Percentiles rank a stretch among this genome's conserved stretches.
Evolutionary conservation across 1,140 invertebrate genomes (phyloP).

Genomic region (Phenacoccus solenopsis): DNA sequence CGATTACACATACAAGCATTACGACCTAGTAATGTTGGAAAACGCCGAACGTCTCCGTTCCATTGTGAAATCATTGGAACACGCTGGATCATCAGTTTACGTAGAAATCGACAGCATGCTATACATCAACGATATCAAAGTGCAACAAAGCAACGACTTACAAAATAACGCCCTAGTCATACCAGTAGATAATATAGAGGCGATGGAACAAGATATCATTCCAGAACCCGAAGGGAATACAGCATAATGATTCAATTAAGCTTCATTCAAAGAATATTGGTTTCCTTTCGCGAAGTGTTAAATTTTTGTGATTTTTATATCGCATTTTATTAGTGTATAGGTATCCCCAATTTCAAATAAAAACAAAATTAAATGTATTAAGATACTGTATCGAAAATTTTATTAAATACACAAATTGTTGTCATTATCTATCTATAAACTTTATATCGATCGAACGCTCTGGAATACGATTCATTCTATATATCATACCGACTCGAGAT

Average conservation of each 20-base stretch:
- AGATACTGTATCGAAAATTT: not conserved
- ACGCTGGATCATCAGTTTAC: not conserved
- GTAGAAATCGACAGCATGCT: not conserved
- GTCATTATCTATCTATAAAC: conserved; percentile 20
- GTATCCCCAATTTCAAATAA: too few species aligned
- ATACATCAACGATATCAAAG: not conserved
- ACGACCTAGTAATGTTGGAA: not conserved
- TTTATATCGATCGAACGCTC: conserved; percentile 24
- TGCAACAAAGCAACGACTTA: not conserved
- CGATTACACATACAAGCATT: not conserved
- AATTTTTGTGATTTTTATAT: too few species aligned
- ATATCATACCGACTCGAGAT: conserved; percentile 26
- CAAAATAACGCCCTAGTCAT: not conserved
- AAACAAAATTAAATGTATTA: not conserved
- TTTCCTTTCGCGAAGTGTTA: too few species aligned
- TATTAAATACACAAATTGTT: not conserved
- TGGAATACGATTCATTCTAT: conserved; percentile 28
- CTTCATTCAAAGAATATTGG: too few species aligned
- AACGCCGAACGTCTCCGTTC: not conserved
- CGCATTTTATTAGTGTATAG: too few species aligned
- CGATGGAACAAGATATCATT: not conserved
- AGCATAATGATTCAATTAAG: not conserved
- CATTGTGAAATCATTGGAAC: not conserved
- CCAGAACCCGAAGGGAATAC: not conserved
- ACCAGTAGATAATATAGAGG: not conserved